phyloP scores from a whole-genome alignment of 2,888 invertebrate species.

The Agrochola macilenta region DNA sequence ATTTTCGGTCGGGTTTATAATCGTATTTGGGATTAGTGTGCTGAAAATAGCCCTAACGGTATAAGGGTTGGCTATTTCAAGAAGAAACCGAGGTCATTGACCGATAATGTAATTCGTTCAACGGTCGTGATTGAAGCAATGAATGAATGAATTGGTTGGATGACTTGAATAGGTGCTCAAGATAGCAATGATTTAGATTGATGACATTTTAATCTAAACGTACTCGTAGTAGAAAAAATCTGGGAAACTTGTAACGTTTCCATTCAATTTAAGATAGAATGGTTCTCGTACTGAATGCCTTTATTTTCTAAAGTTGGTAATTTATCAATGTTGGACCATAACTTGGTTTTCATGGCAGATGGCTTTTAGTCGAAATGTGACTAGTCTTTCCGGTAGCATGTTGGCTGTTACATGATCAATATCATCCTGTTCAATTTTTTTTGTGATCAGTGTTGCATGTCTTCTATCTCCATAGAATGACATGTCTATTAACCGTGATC shows the following conservation, averaged over 20 bases:
- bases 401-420: background rate
- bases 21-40: constrained; percentile 54
- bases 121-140: constrained; percentile 48
- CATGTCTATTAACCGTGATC: background rate
- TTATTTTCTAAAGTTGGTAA: constrained; percentile 15
- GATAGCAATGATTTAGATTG: constrained; percentile 52
- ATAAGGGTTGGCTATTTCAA: constrained; percentile 60
- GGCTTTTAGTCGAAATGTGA: background rate
- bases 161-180: constrained; percentile 47
- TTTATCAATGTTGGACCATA: constrained; percentile 16
- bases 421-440: background rate
- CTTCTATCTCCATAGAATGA: background rate
- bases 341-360: background rate
- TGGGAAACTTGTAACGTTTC: constrained; percentile 27
- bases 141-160: constrained; percentile 42
- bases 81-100: constrained; percentile 49
- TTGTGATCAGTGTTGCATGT: background rate
- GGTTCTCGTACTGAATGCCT: constrained; percentile 4
- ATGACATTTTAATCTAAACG: constrained; percentile 51
- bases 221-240: constrained; percentile 22
- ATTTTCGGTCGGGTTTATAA: constrained; percentile 60
- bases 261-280: constrained; percentile 44
- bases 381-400: background rate
- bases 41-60: constrained; percentile 60
- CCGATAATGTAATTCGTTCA: constrained; percentile 63